phyloP scores from a whole-genome alignment of 2,797 vertebrate species.

The Coregonus suidteri region DNA sequence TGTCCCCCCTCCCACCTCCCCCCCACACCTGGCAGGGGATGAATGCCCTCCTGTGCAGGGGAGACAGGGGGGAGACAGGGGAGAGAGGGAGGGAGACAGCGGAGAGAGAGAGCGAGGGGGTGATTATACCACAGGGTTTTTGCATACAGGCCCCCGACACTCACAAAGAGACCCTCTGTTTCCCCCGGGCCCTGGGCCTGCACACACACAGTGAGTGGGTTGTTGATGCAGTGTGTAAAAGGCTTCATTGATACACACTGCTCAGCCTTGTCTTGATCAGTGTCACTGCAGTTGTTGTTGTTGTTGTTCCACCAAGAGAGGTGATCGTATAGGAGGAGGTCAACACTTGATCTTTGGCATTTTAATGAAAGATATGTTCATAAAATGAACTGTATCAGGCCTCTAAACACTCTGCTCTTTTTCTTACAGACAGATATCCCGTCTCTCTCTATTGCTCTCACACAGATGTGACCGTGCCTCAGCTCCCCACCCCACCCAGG shows the following conservation, averaged over 20 bases:
- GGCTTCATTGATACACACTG: constrained; percentile 66
- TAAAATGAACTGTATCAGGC: background rate
- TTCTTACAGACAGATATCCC: too few species aligned
- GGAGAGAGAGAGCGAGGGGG: constrained; percentile 48
- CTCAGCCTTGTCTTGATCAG: constrained; percentile 51
- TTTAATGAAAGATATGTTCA: constrained; percentile 42
- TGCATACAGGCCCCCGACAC: constrained; percentile 63
- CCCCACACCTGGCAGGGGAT: constrained; percentile 62
- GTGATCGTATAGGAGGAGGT: constrained; percentile 53
- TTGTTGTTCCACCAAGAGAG: constrained; percentile 49
- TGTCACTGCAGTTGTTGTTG: constrained; percentile 59
- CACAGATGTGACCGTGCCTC: constrained; percentile 73
- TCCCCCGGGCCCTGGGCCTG: constrained; percentile 37
- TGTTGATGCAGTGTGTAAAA: constrained; percentile 65
- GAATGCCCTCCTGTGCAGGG: constrained; percentile 72
- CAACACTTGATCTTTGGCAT: constrained; percentile 3
- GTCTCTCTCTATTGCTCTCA: background rate
- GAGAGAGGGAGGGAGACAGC: too few species aligned
- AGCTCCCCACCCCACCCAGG: constrained; percentile 66
- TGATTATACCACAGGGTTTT: constrained; percentile 60
- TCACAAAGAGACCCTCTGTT: constrained; percentile 75
- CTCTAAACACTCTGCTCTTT: background rate
- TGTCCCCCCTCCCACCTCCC: background rate
- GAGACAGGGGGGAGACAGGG: too few species aligned
- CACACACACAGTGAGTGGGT: constrained; percentile 40